Conservation (phyloP, 2,888 invertebrate species). For the Paralinhomoeus sp. region DNA sequence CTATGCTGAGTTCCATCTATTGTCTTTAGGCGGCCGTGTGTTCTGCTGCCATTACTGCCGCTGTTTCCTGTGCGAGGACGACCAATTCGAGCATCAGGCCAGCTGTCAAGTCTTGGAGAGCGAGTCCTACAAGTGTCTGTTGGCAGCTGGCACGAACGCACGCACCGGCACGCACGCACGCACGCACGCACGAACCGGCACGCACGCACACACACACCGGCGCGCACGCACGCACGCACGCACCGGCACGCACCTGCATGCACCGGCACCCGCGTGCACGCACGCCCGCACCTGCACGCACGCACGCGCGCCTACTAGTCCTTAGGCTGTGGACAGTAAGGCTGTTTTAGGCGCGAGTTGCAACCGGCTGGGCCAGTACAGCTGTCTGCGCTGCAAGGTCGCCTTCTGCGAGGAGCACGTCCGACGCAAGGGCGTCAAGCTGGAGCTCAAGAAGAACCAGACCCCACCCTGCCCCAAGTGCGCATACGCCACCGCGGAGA, state of each 20-base stretch:
- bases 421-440: conserved; percentile 64
- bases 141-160: too few species aligned
- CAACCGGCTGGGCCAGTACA: conserved; percentile 77
- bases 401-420: conserved; percentile 94
- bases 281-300: too few species aligned
- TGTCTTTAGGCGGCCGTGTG: conserved; percentile 28
- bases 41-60: conserved; percentile 75
- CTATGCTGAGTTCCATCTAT: too few species aligned
- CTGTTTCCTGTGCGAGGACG: conserved; percentile 63
- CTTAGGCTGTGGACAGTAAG: background rate
- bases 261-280: too few species aligned
- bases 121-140: conserved; percentile 72
- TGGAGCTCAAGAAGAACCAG: conserved; percentile 45
- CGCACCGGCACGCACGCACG: too few species aligned
- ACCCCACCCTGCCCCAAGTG: conserved; percentile 75
- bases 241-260: too few species aligned
- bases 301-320: background rate
- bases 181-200: too few species aligned
- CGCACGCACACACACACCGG: too few species aligned
- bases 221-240: too few species aligned
- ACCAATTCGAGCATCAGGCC: conserved; percentile 90
- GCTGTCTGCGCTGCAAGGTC: conserved; percentile 76
- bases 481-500: conserved; percentile 67
- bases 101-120: conserved; percentile 81
- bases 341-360: conserved; percentile 54